Base-by-base conservation (phyloP, 2,797 vertebrate genomes). In the Trachops cirrhosus region DNA sequence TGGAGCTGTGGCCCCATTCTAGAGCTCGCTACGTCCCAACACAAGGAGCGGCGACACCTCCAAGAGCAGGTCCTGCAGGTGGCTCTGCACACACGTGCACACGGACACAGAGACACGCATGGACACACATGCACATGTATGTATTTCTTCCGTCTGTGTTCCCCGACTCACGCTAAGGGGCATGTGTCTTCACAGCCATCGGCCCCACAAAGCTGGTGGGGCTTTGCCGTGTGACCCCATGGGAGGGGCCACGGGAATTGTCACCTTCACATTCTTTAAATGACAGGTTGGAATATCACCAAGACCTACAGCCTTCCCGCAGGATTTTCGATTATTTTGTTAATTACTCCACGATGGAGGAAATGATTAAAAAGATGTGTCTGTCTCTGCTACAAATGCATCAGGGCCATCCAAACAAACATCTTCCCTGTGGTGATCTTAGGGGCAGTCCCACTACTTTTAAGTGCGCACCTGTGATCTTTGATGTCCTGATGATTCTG, bases 81-180 rank as follows among this genome's bases (percentile, higher is more conserved):
- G 21, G 32, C 29, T 54, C 57, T 75, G 41, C 26, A 18, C n/a
- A 22, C 22, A 6, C 48, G 19, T 32, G 14, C 44, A 34, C 41
- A 34, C 21, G 16, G 48, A 8, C 39, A 50, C 9, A 52, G 14
- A 18, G 14, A 18, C 48, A 68, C 59, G 19, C 22, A 29, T 21
- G 24, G 5, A 18, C 1, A 19, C 1, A 6, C 44, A 46, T 0
- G 6, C 4, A 12, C 14, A 59, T 6, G 5, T 14, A 22, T 26
- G 2, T 39, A 14, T 22, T 79, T 67, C 67, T 32, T 32, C 5
- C 26, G 70, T 9, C 52, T 67, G 14, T 5, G 3, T 34, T 44
- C 37, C 62, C 29, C 54, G 57, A 16, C 64, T 57, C 34, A 6
- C 32, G 39, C 9, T 5, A 59, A 70, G 9, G 24, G 62, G 1